Evolutionary conservation across 2,113 vertebrate genomes (phyloP).

Genomic region (Parus major): DNA sequence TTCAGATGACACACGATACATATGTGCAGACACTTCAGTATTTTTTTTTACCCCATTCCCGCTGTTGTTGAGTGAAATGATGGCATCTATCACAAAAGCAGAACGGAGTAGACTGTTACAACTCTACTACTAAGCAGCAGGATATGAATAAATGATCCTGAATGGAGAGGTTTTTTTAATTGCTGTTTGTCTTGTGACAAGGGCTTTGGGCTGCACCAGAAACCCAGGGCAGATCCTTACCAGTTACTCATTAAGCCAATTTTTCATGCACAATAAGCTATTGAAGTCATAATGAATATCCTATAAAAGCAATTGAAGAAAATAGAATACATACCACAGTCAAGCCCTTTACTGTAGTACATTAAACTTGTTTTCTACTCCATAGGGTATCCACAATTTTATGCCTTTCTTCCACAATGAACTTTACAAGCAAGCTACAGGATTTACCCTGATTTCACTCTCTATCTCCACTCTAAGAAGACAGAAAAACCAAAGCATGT

Average conservation of each 20-base stretch:
- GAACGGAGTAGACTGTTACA: not conserved
- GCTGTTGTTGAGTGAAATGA: not conserved
- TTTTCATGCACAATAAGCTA: not conserved
- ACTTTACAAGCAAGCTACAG: not conserved
- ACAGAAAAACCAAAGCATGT: not conserved
- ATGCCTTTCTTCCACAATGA: not conserved
- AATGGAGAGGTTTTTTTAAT: not conserved
- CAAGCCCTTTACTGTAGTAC: not conserved
- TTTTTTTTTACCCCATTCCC: not conserved
- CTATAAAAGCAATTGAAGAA: not conserved
- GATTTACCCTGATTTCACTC: not conserved
- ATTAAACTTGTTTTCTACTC: not conserved
- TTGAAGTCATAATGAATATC: not conserved
- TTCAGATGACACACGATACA: not conserved
- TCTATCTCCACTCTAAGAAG: not conserved
- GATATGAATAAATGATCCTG: not conserved
- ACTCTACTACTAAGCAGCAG: not conserved
- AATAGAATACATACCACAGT: not conserved
- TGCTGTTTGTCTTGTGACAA: not conserved
- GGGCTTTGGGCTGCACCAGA: not conserved
- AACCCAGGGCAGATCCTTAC: not conserved
- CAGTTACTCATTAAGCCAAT: not conserved
- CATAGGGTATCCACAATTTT: not conserved
- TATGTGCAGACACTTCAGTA: not conserved
- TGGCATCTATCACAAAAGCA: not conserved